A percentile compares a stretch with the other conserved stretches of the same genome.
phyloP scores from a whole-genome alignment of 2,113 vertebrate species.

The Indicator maculatus region DNA sequence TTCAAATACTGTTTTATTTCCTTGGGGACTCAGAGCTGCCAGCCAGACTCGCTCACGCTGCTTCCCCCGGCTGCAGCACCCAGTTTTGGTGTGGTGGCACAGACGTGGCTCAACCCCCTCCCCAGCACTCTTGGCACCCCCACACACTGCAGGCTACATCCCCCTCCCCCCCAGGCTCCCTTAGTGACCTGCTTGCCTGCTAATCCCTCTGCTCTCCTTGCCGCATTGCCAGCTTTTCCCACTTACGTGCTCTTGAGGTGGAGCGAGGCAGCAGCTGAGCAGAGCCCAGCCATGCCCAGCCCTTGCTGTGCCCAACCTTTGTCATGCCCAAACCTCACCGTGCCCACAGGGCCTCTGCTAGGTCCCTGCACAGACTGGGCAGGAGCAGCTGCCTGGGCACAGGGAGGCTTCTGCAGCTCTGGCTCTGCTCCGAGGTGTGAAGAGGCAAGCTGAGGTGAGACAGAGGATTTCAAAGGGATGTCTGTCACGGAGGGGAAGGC shows the following conservation, averaged over 20 bases:
- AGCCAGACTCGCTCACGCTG: background rate
- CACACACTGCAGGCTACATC: background rate
- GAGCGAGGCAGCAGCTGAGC: constrained; percentile 35
- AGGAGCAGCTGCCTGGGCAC: accelerated
- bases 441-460: background rate
- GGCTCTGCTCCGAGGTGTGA: background rate
- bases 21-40: background rate
- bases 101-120: background rate
- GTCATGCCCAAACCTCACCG: background rate
- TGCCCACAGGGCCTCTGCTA: background rate
- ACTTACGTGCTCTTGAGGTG: constrained; percentile 24
- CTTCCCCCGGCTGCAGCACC: background rate
- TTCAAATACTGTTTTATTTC: background rate
- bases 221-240: constrained; percentile 3
- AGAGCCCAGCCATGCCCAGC: background rate
- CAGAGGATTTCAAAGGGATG: background rate
- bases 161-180: background rate
- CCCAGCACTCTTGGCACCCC: background rate
- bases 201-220: constrained; percentile 20
- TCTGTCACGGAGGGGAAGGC: background rate
- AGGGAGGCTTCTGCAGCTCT: background rate
- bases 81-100: background rate
- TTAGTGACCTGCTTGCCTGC: background rate
- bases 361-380: background rate
- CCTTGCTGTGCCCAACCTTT: background rate